Evolutionary conservation across 2,797 vertebrate genomes (phyloP).

Genomic region (Ataeniobius toweri): DNA sequence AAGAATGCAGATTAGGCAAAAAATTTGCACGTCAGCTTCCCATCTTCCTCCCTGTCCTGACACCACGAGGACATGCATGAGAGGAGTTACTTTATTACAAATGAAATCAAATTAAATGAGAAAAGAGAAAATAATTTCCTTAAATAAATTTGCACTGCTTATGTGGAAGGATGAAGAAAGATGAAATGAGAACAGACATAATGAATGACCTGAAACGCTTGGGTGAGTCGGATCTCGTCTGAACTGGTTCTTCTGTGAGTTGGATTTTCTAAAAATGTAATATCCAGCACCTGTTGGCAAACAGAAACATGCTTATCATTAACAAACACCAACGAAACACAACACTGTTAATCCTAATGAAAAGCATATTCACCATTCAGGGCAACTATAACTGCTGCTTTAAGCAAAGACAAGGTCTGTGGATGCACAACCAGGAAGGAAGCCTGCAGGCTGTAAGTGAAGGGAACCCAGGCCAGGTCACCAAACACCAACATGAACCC

Average conservation of each 20-base stretch:
- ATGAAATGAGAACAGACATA: background rate
- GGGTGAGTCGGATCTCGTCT: conserved; percentile 86
- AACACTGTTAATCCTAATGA: background rate
- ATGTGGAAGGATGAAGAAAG: background rate
- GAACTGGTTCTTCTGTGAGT: conserved; percentile 92
- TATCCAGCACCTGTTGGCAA: conserved; percentile 83
- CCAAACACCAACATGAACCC: conserved; percentile 94
- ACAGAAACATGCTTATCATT: background rate
- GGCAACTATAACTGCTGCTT: conserved; percentile 75
- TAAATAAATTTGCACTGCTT: background rate
- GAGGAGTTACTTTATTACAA: background rate
- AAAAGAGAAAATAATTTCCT: background rate
- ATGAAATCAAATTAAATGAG: background rate
- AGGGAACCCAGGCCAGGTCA: conserved; percentile 92
- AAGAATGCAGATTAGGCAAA: conserved; percentile 1
- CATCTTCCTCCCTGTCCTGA: conserved; percentile 13
- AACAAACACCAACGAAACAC: background rate
- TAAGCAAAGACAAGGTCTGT: conserved; percentile 73
- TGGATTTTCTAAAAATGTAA: conserved; percentile 89
- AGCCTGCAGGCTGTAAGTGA: conserved; percentile 89
- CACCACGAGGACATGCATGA: background rate
- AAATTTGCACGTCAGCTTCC: conserved; percentile 1
- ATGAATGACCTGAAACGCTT: conserved; percentile 82
- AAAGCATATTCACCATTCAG: conserved; percentile 81
- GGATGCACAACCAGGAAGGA: conserved; percentile 88